These are phyloP conservation scores for Pachypeltis micranthus DNA, from an alignment of 1,140 invertebrate genomes.

Conservation along the genomic window DNA sequence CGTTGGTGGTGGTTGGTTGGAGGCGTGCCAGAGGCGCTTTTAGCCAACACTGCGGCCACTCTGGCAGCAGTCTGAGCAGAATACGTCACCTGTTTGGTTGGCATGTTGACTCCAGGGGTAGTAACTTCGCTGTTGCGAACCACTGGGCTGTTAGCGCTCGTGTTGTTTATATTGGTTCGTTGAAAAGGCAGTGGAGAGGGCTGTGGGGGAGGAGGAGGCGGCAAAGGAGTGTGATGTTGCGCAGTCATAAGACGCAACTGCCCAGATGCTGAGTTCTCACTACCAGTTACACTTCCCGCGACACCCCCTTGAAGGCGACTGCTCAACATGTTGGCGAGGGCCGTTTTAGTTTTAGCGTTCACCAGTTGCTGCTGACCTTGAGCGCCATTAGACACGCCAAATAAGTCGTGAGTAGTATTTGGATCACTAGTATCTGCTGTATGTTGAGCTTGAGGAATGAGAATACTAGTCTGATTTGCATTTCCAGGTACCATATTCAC, in stretches of 20 bases:
- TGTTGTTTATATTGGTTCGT: constrained; percentile 38
- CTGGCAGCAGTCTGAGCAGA: constrained; percentile 28
- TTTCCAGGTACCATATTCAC: constrained; percentile 3
- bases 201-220: constrained; percentile 33
- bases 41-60: constrained; percentile 41
- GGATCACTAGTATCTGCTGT: not conserved
- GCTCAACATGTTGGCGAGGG: constrained; percentile 85
- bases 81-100: constrained; percentile 29
- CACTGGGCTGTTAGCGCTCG: constrained; percentile 36
- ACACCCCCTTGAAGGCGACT: constrained; percentile 61
- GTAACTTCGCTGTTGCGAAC: constrained; percentile 2
- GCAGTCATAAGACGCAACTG: constrained; percentile 55
- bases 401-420: not conserved
- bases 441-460: constrained; percentile 14
- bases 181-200: constrained; percentile 34
- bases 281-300: constrained; percentile 3
- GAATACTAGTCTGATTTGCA: constrained; percentile 1
- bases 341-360: constrained; percentile 88
- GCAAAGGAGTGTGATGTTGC: constrained; percentile 52
- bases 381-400: constrained; percentile 14
- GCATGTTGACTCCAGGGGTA: constrained; percentile 41
- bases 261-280: constrained; percentile 36
- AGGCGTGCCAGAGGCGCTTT: constrained; percentile 33
- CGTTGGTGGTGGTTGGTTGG: constrained; percentile 25
- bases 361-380: constrained; percentile 40